Base-by-base conservation (phyloP, 2,797 vertebrate species). In the Heterohyrax brucei region DNA sequence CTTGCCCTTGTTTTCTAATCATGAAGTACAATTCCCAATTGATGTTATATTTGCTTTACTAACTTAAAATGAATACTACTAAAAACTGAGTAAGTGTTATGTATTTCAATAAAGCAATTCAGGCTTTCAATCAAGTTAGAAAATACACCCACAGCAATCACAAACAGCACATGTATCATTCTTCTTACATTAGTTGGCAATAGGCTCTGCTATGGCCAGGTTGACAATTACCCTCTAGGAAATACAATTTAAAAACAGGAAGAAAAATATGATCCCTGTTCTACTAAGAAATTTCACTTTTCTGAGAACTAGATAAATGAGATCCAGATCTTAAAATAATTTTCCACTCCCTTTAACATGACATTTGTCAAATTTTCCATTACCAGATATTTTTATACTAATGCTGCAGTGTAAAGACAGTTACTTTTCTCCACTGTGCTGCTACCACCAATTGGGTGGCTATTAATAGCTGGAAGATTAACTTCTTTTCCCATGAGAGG, bases 391-490 rank as follows among this genome's bases (percentile, higher is more conserved):
- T 98, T 96, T 97, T 96, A 97, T 10, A 97, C 84, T 79, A 48
- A 70, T 94, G 89, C 62, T 93, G 89, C n/a, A 9, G 96, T 94
- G 96, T 84, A 87, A 95, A 97, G 89, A 95, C 97, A 98, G 33
- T 96, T 94, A 75, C 96, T 97, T 97, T 96, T 97, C 97, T 97
- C 79, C 78, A 96, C 97, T 96, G 96, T 97, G 97, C 97, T 97
- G 97, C 97, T 96, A 97, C 96, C 97, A 98, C 97, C 97, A 98
- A 97, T 97, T 97, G 96, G 96, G 97, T 97, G 94, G 95, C 97
- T 98, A 98, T 97, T 98, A 96, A 97, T 98, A 98, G 97, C 96
- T 96, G 79, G 96, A 97, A 98, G 97, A 98, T 98, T 98, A 98
- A 97, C 97, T 97, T 97, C 97, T 97, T 98, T 97, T 98, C 97